Conservation (phyloP, 2,888 invertebrate genomes). For the Cephus spinipes region DNA sequence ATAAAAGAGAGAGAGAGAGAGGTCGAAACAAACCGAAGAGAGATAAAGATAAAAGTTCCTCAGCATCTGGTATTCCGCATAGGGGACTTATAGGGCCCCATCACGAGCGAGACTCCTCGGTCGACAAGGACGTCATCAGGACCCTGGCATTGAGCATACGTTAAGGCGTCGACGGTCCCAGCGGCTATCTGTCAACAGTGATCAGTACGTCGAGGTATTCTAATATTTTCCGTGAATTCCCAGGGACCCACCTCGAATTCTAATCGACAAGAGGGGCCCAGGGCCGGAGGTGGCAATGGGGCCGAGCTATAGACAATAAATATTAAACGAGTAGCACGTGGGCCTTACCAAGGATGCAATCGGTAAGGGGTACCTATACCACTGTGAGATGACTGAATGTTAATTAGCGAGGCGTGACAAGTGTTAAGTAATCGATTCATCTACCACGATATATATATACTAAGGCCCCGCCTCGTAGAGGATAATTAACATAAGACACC, state of each 20-base stretch:
- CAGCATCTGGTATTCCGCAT: constrained; percentile 7
- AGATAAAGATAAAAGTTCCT: not conserved
- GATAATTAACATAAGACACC: constrained; percentile 44
- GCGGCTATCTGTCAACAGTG: not conserved
- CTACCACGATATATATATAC: constrained; percentile 25
- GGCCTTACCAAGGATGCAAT: constrained; percentile 11
- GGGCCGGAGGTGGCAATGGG: constrained; percentile 37
- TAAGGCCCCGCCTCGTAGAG: constrained; percentile 37
- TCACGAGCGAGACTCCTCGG: not conserved
- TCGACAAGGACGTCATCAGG: constrained; percentile 1
- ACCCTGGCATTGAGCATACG: not conserved
- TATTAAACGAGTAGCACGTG: constrained; percentile 62
- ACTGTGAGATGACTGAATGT: constrained; percentile 56
- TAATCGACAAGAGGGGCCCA: constrained; percentile 36
- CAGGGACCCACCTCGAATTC: constrained; percentile 45
- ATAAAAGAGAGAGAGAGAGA: not conserved
- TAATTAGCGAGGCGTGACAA: constrained; percentile 61
- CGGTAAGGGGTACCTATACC: not conserved
- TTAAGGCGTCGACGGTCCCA: not conserved
- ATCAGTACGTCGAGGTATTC: constrained; percentile 47
- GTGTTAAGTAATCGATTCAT: constrained; percentile 52
- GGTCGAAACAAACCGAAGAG: not conserved
- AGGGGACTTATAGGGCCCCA: not conserved
- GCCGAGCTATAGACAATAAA: constrained; percentile 56
- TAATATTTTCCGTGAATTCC: constrained; percentile 61